Percentiles rank a stretch among this genome's conserved stretches.
Evolutionary conservation across 2,888 invertebrate genomes (phyloP).

Genomic region (Lampropteryx suffumata): DNA sequence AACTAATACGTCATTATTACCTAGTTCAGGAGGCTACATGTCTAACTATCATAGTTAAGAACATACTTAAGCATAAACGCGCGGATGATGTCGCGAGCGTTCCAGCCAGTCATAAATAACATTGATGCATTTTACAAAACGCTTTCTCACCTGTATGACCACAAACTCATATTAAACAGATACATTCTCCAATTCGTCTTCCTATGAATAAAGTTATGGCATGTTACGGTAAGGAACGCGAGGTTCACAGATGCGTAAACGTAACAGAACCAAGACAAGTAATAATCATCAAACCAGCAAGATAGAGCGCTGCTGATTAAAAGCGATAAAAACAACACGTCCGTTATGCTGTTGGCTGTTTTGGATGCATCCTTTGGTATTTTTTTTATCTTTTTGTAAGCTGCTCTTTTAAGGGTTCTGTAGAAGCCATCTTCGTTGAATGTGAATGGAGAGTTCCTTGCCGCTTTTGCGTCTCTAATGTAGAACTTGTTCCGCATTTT

Average conservation of each 20-base stretch:
- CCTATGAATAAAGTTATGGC: conserved; percentile 92
- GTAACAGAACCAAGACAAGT: conserved; percentile 49
- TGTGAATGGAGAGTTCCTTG: conserved; percentile 88
- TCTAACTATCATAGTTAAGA: too few relatives aligned
- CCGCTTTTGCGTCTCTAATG: conserved; percentile 83
- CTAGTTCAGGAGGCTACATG: too few relatives aligned
- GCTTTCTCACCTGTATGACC: conserved; percentile 83
- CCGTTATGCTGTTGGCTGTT: conserved; percentile 55
- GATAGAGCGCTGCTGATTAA: conserved; percentile 55
- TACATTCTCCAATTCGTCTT: conserved; percentile 91
- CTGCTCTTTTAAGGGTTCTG: conserved; percentile 85
- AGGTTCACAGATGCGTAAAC: conserved; percentile 74
- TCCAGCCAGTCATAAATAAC: too few relatives aligned
- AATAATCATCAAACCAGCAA: conserved; percentile 53
- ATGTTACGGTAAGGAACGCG: conserved; percentile 82
- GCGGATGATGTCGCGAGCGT: too few relatives aligned
- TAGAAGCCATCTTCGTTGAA: conserved; percentile 90
- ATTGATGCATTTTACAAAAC: too few relatives aligned
- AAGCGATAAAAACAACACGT: conserved; percentile 61
- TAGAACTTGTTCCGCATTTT: conserved; percentile 58
- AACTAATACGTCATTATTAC: too few relatives aligned
- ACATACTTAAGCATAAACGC: too few relatives aligned
- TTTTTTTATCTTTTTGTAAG: conserved; percentile 78
- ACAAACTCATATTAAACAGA: conserved; percentile 86
- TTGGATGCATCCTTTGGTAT: conserved; percentile 55